Percentiles rank a stretch among this genome's conserved stretches.
phyloP scores from a whole-genome alignment of 2,797 vertebrate genomes.

The Eidolon dupreanum region DNA sequence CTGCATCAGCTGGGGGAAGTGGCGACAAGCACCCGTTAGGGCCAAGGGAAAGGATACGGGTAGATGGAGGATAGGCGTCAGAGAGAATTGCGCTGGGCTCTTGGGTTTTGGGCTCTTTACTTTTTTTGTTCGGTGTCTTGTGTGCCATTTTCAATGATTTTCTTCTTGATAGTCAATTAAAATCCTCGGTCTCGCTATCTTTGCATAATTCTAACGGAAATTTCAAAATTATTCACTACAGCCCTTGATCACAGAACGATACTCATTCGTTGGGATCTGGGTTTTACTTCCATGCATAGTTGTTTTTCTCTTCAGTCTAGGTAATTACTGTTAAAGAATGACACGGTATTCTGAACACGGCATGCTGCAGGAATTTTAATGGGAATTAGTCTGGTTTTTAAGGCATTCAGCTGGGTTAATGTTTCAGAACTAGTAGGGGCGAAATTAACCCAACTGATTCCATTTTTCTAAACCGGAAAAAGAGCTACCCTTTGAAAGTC shows the following conservation, averaged over 20 bases:
- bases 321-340: not conserved
- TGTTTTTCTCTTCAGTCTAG: not conserved
- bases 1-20: not conserved
- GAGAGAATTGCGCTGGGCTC: not conserved
- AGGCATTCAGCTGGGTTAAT: not conserved
- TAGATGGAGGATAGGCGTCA: not conserved
- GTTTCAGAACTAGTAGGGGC: slow-evolving; percentile 1
- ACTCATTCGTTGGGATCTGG: not conserved
- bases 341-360: not conserved
- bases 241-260: not conserved
- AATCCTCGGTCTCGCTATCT: not conserved
- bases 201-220: not conserved
- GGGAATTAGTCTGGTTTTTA: not conserved
- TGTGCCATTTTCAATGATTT: slow-evolving; percentile 8
- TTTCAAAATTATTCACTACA: not conserved
- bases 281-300: not conserved
- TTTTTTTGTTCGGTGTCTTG: not conserved
- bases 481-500: not conserved
- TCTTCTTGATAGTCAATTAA: not conserved
- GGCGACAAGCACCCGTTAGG: not conserved
- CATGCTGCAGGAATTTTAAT: not conserved
- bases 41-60: not conserved
- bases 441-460: not conserved
- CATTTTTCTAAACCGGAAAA: not conserved
- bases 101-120: not conserved